phyloP scores from a whole-genome alignment of 2,888 invertebrate species.

The Empis stercorea region DNA sequence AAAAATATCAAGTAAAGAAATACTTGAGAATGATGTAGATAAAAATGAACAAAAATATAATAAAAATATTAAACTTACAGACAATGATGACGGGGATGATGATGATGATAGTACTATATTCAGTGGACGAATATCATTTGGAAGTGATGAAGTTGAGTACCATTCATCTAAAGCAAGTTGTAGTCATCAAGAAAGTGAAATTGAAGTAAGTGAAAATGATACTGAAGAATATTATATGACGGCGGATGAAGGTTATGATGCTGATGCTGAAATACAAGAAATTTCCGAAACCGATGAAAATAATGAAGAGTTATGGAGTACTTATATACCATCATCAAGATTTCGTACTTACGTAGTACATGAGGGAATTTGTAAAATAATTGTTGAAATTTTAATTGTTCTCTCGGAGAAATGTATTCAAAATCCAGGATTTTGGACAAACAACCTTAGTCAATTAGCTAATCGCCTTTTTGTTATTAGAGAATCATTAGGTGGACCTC shows the following conservation, averaged over 20 bases:
- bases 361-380: conserved; percentile 29
- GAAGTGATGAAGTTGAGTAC: conserved; percentile 23
- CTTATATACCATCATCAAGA: conserved; percentile 29
- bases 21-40: conserved; percentile 1
- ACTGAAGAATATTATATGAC: conserved; percentile 28
- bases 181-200: conserved; percentile 29
- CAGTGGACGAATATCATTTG: background rate
- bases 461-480: conserved; percentile 32
- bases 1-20: background rate
- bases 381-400: conserved; percentile 32
- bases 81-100: background rate
- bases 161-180: conserved; percentile 29
- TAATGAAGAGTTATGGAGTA: conserved; percentile 24
- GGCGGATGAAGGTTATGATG: conserved; percentile 36
- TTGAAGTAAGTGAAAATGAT: conserved; percentile 33
- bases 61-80: conserved; percentile 7
- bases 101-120: background rate
- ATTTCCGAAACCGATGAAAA: conserved; percentile 27
- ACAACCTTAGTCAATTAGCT: conserved; percentile 27
- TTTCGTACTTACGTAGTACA: conserved; percentile 31
- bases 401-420: conserved; percentile 26
- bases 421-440: conserved; percentile 27
- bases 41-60: background rate
- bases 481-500: conserved; percentile 32
- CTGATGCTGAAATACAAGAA: conserved; percentile 33